Base-by-base conservation (phyloP, 2,113 vertebrate species). In the Turnix velox region DNA sequence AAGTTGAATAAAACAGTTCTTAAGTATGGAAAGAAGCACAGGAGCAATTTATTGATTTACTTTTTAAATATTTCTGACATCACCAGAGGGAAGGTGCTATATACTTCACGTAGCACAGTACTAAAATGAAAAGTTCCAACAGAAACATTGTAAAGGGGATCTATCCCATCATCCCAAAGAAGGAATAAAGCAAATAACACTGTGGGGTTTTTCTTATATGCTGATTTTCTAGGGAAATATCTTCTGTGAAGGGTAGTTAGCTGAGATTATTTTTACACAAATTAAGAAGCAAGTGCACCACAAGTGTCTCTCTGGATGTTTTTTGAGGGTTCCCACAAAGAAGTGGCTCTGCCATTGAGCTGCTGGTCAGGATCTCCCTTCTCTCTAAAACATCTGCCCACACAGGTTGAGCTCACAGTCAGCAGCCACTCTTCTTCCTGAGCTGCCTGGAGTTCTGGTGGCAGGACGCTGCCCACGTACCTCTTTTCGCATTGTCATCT, bases 401-500 rank as follows among this genome's bases (percentile, higher is more conserved):
- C 51, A 46, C 1, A 1, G 30, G 22, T 66, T 43, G 30, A 28
- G n/a, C 4, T 40, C 1, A 4, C 11, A 31, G 4, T 23, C 49
- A n/a, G 75, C 37, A 79, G 66, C 43, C 20, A 2, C 52, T 25
- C 30, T 48, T 22, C 31, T 49, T 46, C 39, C 57, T 4, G 0
- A 4, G 28, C 12, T 18, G 14, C 14, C 45, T 49, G 24, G 3
- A 19, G 28, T 1, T 63, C 43, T 12, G 46, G 8, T 0, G 2
- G 61, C 54, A 62, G 33, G 7, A 24, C 14, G 31, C 10, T 30
- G 4, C 1, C 84, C n/a, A 28, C 1, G 0, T 3, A 8, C 16
- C 16, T n/a, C 45, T 55, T 17, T 18, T 10, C 4, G 2, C 4
- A 12, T 0, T 20, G 23, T 30, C n/a, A 42, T 22, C 17, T 1